A percentile compares a stretch with the other conserved stretches of the same genome.
These are phyloP conservation scores for Grus americana DNA, from an alignment of 2,113 vertebrate genomes.

Conservation along the genomic window DNA sequence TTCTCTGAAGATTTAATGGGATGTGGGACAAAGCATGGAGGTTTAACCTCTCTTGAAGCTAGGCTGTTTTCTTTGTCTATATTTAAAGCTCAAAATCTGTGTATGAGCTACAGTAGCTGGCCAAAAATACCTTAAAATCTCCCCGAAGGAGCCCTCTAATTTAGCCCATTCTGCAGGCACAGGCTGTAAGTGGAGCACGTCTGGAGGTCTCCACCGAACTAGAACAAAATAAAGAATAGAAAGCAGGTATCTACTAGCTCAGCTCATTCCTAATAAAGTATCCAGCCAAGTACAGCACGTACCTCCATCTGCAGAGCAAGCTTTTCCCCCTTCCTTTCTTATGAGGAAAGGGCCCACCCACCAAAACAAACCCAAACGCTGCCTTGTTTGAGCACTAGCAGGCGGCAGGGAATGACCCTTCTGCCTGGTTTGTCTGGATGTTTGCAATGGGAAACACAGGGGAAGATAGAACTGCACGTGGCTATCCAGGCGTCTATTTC, in stretches of 20 bases:
- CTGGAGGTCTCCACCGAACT: background rate
- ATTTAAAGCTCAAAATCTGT: background rate
- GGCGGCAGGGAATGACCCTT: background rate
- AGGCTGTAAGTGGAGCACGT: background rate
- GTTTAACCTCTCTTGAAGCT: background rate
- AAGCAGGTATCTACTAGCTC: background rate
- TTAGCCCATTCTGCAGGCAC: background rate
- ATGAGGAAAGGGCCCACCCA: background rate
- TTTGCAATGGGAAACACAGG: background rate
- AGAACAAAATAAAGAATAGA: background rate
- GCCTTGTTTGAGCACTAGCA: background rate
- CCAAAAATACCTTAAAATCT: background rate
- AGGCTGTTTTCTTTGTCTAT: background rate
- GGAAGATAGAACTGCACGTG: background rate
- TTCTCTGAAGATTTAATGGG: background rate
- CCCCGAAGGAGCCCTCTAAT: background rate
- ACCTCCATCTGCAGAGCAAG: background rate
- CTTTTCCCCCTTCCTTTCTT: background rate
- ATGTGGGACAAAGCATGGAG: background rate
- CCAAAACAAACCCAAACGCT: background rate
- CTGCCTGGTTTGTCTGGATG: background rate
- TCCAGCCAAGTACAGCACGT: background rate
- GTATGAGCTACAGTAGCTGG: background rate
- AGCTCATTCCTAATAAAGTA: background rate
- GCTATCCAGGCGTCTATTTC: background rate